phyloP scores from a whole-genome alignment of 2,797 vertebrate genomes.

The Amblyraja radiata region DNA sequence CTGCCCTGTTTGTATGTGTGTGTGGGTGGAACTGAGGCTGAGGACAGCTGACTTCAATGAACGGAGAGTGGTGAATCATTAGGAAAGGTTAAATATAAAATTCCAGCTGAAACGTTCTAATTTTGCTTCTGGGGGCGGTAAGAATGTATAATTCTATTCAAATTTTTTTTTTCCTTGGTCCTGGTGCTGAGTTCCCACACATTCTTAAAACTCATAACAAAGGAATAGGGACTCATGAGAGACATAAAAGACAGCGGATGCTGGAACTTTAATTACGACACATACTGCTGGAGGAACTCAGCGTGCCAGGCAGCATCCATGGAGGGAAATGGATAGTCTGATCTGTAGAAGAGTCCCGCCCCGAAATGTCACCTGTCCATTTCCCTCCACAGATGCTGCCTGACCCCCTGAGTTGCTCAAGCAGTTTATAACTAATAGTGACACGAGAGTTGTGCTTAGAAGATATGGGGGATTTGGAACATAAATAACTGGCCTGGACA shows the following conservation, averaged over 20 bases:
- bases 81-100: neutral
- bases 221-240: neutral
- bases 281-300: too few relatives aligned
- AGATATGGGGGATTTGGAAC: neutral
- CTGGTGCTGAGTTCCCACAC: neutral
- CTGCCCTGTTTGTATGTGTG: neutral
- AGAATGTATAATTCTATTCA: neutral
- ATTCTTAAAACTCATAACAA: neutral
- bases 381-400: too few relatives aligned
- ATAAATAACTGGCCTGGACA: neutral
- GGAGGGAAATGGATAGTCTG: too few relatives aligned
- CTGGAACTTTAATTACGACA: too few relatives aligned
- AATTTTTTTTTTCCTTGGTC: neutral
- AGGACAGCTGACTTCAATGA: constrained; percentile 13
- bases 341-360: too few relatives aligned
- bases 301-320: too few relatives aligned
- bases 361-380: too few relatives aligned
- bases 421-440: neutral
- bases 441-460: neutral
- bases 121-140: neutral
- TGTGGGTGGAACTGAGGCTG: constrained; percentile 2
- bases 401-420: too few relatives aligned
- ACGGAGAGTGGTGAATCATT: neutral
- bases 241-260: too few relatives aligned
- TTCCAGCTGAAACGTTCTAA: neutral